phyloP scores from a whole-genome alignment of 2,888 invertebrate species.

The Poecilobothrus nobilitatus region DNA sequence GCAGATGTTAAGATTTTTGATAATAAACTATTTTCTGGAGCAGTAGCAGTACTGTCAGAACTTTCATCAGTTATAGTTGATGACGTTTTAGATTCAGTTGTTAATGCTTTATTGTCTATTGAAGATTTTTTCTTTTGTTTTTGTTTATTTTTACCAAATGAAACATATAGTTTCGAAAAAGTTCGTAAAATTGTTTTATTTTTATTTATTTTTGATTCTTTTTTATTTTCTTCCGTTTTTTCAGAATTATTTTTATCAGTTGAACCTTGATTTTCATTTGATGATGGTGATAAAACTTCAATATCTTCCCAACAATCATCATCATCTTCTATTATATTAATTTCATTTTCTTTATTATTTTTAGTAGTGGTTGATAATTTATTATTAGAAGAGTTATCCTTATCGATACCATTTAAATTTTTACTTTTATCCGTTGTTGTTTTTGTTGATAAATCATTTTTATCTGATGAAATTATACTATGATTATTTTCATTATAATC shows the following conservation, averaged over 20 bases:
- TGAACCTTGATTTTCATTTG: constrained; percentile 19
- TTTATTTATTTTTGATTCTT: not conserved
- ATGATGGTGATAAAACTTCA: constrained; percentile 26
- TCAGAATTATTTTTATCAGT: constrained; percentile 8
- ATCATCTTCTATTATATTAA: constrained; percentile 24
- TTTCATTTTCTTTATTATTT: not conserved
- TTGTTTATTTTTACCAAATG: not conserved
- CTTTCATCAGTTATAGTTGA: not conserved
- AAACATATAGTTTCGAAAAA: not conserved
- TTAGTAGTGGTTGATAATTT: not conserved
- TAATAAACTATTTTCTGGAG: not conserved
- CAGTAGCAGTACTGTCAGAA: not conserved
- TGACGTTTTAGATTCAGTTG: not conserved
- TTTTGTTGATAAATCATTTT: not conserved
- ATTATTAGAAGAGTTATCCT: not conserved
- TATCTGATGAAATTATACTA: not conserved
- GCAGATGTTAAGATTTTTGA: not conserved
- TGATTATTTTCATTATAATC: not conserved
- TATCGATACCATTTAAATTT: not conserved
- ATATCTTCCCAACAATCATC: constrained; percentile 36
- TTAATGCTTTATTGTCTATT: not conserved
- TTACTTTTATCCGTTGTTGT: not conserved
- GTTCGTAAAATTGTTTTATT: not conserved
- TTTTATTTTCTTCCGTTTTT: not conserved
- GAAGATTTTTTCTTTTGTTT: not conserved